phyloP scores from a whole-genome alignment of 1,140 invertebrate genomes.

The Zaprionus africanus region DNA sequence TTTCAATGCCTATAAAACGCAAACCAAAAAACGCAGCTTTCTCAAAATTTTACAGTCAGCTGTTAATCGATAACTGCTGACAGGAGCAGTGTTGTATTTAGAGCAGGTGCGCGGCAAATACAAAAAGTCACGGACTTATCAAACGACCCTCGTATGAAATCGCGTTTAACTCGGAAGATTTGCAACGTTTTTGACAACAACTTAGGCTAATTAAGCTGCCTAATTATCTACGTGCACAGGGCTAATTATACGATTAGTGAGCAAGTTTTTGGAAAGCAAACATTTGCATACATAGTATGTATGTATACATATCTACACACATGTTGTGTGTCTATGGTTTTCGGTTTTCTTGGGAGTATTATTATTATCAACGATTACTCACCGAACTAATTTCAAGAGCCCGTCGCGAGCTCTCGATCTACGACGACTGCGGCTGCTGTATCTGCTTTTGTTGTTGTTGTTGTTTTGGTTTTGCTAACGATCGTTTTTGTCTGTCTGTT shows the following conservation, averaged over 20 bases:
- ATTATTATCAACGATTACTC: slow-evolving; percentile 54
- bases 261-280: slow-evolving; percentile 58
- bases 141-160: too few species aligned
- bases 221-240: slow-evolving; percentile 49
- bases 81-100: too few species aligned
- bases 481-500: slow-evolving; percentile 49
- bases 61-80: too few species aligned
- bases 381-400: slow-evolving; percentile 60
- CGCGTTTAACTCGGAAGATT: neutral
- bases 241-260: slow-evolving; percentile 38
- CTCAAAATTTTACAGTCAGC: too few species aligned
- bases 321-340: slow-evolving; percentile 12
- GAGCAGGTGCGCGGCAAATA: too few species aligned
- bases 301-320: neutral
- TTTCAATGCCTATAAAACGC: too few species aligned
- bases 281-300: slow-evolving; percentile 24
- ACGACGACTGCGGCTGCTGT: slow-evolving; percentile 36
- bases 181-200: neutral
- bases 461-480: slow-evolving; percentile 44
- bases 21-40: too few species aligned
- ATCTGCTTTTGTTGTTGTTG: slow-evolving; percentile 45
- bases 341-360: slow-evolving; percentile 33
- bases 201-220: slow-evolving; percentile 39
- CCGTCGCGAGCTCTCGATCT: slow-evolving; percentile 3
- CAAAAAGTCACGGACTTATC: too few species aligned